A percentile compares a stretch with the other conserved stretches of the same genome.
Conservation (phyloP, 2,113 vertebrate species). For the Tichodroma muraria region DNA sequence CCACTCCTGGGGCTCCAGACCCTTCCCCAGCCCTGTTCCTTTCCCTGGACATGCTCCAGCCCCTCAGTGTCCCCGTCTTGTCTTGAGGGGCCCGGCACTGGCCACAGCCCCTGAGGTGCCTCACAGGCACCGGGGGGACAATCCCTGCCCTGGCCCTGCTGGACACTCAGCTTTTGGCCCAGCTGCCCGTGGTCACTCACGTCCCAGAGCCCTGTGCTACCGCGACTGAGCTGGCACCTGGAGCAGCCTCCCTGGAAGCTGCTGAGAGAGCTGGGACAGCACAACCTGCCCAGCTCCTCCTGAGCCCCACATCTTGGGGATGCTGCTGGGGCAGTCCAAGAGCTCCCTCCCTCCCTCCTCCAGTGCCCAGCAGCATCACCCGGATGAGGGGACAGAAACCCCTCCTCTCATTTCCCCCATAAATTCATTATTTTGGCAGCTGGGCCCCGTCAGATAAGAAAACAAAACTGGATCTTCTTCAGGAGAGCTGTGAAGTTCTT, state of each 20-base stretch:
- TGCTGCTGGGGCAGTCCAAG: neutral
- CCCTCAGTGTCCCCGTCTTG: neutral
- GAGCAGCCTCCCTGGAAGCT: neutral
- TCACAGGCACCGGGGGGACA: neutral
- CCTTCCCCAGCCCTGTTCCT: fast-evolving
- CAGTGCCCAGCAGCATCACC: neutral
- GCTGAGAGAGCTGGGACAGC: neutral
- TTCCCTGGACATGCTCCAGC: neutral
- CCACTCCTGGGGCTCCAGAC: fast-evolving
- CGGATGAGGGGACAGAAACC: neutral
- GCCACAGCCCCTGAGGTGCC: neutral
- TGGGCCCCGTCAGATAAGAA: neutral
- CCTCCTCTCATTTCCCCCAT: neutral
- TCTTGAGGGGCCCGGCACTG: neutral
- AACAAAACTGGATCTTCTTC: neutral
- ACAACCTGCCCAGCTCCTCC: neutral
- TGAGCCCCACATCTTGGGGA: fast-evolving
- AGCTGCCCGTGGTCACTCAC: neutral
- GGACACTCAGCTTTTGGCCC: neutral
- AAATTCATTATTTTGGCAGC: neutral
- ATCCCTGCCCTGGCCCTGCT: neutral
- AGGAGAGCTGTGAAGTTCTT: neutral
- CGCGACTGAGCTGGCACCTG: neutral
- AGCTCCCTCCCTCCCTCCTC: neutral
- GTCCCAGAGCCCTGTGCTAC: neutral